Base-by-base conservation (phyloP, 2,888 invertebrate species). In the Therioaphis trifolii region DNA sequence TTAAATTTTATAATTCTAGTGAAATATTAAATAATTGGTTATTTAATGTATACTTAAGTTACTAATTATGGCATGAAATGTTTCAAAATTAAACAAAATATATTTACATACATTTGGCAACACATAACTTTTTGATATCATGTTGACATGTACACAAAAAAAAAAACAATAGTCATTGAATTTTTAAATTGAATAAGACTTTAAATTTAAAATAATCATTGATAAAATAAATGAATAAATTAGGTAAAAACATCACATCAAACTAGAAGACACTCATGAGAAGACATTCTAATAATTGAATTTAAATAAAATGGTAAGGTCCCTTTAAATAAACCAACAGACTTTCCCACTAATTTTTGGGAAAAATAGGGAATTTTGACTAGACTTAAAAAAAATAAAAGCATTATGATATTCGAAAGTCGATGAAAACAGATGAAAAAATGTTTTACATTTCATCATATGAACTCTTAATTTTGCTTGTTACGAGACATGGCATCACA, bases 211-310 rank as follows among this genome's bases (percentile, higher is more conserved):
- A n/a, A 58, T 58, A 68, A 68, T 35, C 7, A n/a, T 55, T 46
- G 46, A 46, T 12, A 46, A 29, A 46, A 66, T 24, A 49, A 72
- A 49, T 71, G 27, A 55, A 78, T 69, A 46, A 46, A 69, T 46
- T 18, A 78, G 68, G n/a, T 61, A 72, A 72, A 58, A 27, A 58
- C 71, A 58, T 71, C 58, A 58, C 71, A 58, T 71, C 58, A 46
- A 80, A 80, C 80, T 80, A 80, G 80, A 80, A 72, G 71, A 80
- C 80, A 80, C 80, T 80, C 80, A 35, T 61, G 29, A 72, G 55
- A 24, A 79, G 61, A 80, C 15, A 29, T 71, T 35, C 40, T 29
- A 21, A 29, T 61, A 1, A 61, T 29, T 69, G 21, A 61, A 71
- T 72, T 80, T 80, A 29, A 71, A 68, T 52, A 78, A 63, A 69